Percentiles rank a stretch among this genome's conserved stretches.
Evolutionary conservation across 2,797 vertebrate genomes (phyloP).

Genomic region (Betta splendens): DNA sequence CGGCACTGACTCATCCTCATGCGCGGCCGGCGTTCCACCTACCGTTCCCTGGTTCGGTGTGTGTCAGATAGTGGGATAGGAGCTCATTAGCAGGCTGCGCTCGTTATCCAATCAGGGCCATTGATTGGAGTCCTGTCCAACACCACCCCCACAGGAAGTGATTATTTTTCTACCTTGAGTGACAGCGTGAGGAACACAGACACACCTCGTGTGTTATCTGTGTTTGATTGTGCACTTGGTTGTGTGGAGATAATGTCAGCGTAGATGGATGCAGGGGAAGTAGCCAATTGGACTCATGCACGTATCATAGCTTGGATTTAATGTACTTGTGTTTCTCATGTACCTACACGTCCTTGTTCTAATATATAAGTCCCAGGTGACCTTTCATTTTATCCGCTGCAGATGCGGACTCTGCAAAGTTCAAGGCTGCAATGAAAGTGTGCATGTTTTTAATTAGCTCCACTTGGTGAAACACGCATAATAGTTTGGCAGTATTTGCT

Average conservation of each 20-base stretch:
- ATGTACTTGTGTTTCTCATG: not conserved
- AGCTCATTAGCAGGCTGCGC: slow-evolving; percentile 64
- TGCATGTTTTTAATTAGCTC: not conserved
- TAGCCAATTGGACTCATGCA: slow-evolving; percentile 6
- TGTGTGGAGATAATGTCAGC: slow-evolving; percentile 43
- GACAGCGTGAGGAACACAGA: slow-evolving; percentile 45
- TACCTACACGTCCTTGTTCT: not conserved
- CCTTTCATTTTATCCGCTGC: slow-evolving; percentile 10
- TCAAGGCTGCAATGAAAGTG: not conserved
- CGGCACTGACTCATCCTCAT: slow-evolving; percentile 61
- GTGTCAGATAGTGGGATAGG: slow-evolving; percentile 43
- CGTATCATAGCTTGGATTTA: slow-evolving; percentile 9
- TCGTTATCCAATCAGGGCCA: slow-evolving; percentile 58
- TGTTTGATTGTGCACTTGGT: slow-evolving; percentile 37
- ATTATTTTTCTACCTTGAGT: slow-evolving; percentile 32
- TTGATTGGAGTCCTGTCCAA: slow-evolving; percentile 44
- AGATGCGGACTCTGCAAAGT: not conserved
- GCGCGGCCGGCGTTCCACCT: slow-evolving; percentile 45
- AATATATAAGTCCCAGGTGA: not conserved
- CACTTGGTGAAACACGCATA: not conserved
- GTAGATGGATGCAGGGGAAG: slow-evolving; percentile 17
- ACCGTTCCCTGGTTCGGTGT: slow-evolving; percentile 50
- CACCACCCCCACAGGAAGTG: slow-evolving; percentile 12
- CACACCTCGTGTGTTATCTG: slow-evolving; percentile 43
- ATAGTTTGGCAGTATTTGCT: not conserved